phyloP scores from a whole-genome alignment of 2,113 vertebrate species.

The Dasyprocta punctata region DNA sequence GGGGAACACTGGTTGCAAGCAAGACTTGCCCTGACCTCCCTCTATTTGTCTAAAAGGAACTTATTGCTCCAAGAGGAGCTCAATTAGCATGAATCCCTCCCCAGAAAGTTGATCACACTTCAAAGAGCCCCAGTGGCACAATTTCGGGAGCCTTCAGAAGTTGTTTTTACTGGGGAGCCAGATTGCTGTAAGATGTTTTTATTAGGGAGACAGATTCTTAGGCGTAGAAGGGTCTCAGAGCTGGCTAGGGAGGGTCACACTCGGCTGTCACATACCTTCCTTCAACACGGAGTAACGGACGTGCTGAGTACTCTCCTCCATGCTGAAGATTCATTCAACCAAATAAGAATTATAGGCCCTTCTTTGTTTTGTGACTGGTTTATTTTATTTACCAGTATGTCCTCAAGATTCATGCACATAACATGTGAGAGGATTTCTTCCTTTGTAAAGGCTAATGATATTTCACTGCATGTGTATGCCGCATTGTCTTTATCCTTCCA shows the following conservation, averaged over 20 bases:
- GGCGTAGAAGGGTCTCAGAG: not conserved
- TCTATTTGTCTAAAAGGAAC: not conserved
- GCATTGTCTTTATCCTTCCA: not conserved
- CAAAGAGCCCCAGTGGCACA: not conserved
- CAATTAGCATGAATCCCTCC: not conserved
- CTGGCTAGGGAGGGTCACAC: not conserved
- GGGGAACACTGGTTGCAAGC: not conserved
- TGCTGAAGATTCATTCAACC: not conserved
- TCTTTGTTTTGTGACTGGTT: not conserved
- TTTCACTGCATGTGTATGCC: not conserved
- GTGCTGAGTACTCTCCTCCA: not conserved
- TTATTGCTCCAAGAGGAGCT: not conserved
- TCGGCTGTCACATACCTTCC: not conserved
- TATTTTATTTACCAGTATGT: not conserved
- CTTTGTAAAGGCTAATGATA: not conserved
- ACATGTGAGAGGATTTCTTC: not conserved
- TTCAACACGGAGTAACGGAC: not conserved
- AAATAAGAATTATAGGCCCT: not conserved
- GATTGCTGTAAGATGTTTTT: not conserved
- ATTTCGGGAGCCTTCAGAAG: not conserved
- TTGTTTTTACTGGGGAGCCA: not conserved
- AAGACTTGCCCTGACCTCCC: not conserved
- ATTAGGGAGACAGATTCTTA: not conserved
- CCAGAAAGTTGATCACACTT: not conserved
- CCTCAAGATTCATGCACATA: not conserved